Conservation (phyloP, 1,140 invertebrate species). For the Saccostrea cuccullata region DNA sequence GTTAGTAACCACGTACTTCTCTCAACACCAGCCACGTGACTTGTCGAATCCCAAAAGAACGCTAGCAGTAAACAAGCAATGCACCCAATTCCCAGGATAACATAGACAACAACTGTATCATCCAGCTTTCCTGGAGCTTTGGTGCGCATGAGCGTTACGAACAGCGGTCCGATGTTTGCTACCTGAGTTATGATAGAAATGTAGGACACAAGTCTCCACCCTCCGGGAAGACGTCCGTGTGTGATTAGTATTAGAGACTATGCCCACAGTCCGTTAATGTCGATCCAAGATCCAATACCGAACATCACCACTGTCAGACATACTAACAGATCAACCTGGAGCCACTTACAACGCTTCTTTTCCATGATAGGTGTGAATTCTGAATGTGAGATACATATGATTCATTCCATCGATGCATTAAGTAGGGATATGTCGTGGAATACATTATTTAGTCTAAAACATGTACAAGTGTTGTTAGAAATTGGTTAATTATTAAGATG, state of each 20-base stretch:
- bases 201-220: constrained; percentile 91
- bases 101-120: constrained; percentile 82
- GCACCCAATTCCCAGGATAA: constrained; percentile 83
- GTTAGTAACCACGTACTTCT: constrained; percentile 86
- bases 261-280: constrained; percentile 92
- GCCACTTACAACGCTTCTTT: too few species aligned
- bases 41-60: constrained; percentile 85
- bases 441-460: constrained; percentile 72
- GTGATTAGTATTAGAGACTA: constrained; percentile 90
- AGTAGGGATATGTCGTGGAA: too few species aligned
- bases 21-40: constrained; percentile 79
- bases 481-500: constrained; percentile 60
- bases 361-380: too few species aligned
- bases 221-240: constrained; percentile 85
- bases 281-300: constrained; percentile 90
- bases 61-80: constrained; percentile 84
- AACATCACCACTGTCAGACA: constrained; percentile 78
- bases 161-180: constrained; percentile 90
- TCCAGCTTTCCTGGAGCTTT: constrained; percentile 79
- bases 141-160: constrained; percentile 82
- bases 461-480: too few species aligned
- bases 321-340: too few species aligned
- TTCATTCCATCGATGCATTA: too few species aligned
- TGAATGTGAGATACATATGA: too few species aligned
- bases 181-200: constrained; percentile 89